Evolutionary conservation across 2,113 vertebrate species (phyloP).

Genomic region (Hippocampus zosterae): DNA sequence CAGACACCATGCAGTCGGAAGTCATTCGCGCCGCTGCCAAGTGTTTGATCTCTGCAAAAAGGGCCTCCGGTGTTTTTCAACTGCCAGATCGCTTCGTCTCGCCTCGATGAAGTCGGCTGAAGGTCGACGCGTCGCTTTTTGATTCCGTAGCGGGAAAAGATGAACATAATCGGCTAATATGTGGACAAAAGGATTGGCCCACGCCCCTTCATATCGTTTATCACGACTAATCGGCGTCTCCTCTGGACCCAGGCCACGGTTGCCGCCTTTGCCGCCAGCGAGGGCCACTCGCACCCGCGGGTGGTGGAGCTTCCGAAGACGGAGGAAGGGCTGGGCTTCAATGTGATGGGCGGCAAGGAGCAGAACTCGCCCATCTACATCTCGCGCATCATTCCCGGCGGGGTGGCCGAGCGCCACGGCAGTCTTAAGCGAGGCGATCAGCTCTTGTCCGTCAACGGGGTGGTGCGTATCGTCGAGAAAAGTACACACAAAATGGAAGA

Average conservation of each 20-base stretch:
- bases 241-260: constrained; percentile 87
- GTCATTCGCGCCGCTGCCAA: no score
- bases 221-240: not conserved
- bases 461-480: constrained; percentile 75
- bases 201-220: no score
- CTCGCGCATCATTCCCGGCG: constrained; percentile 97
- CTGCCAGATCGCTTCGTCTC: no score
- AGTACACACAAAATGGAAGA: not conserved
- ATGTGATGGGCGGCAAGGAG: constrained; percentile 98
- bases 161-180: no score
- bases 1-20: no score
- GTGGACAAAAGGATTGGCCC: no score
- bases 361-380: constrained; percentile 99
- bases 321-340: constrained; percentile 98
- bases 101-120: no score
- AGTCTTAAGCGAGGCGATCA: constrained; percentile 98
- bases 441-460: constrained; percentile 95
- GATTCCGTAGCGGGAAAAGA: no score
- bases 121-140: no score
- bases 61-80: no score
- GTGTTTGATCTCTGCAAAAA: no score
- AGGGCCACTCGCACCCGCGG: constrained; percentile 95
- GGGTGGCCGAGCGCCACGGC: constrained; percentile 93
- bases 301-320: constrained; percentile 98
- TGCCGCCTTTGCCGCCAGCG: constrained; percentile 95